These are phyloP conservation scores for Thecophora atra DNA, from an alignment of 2,888 invertebrate genomes.

Conservation along the genomic window DNA sequence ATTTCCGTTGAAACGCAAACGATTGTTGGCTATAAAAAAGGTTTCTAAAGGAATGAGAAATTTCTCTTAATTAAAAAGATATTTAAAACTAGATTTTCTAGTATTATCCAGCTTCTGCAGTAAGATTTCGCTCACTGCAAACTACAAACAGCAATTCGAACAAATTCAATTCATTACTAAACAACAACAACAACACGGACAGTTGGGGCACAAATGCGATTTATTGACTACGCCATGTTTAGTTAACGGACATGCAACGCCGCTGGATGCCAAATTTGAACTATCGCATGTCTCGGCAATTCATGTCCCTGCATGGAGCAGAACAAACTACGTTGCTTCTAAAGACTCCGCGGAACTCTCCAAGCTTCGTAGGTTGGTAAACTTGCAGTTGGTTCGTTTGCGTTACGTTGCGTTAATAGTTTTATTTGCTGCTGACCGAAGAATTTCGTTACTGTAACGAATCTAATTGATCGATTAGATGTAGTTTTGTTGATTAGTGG, in stretches of 20 bases:
- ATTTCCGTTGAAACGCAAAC: background rate
- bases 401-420: too few relatives aligned
- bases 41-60: background rate
- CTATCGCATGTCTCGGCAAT: conserved; percentile 26
- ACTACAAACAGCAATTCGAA: background rate
- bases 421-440: too few relatives aligned
- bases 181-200: background rate
- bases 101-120: background rate
- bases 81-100: conserved; percentile 21
- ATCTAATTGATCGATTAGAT: too few relatives aligned
- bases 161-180: conserved; percentile 36
- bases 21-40: too few relatives aligned
- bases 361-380: too few relatives aligned
- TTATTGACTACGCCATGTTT: conserved; percentile 28
- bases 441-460: too few relatives aligned
- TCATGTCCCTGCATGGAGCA: conserved; percentile 11
- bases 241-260: conserved; percentile 32
- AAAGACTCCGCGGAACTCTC: background rate
- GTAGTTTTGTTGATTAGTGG: too few relatives aligned
- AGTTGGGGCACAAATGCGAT: conserved; percentile 21
- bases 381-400: too few relatives aligned
- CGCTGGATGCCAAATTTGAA: conserved; percentile 37
- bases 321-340: too few relatives aligned
- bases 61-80: conserved; percentile 18
- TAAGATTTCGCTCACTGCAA: background rate